Evolutionary conservation across 2,113 vertebrate genomes (phyloP), one percentile per base, ranked within the genome.

Genomic region (Cyprinodon variegatus): DNA sequence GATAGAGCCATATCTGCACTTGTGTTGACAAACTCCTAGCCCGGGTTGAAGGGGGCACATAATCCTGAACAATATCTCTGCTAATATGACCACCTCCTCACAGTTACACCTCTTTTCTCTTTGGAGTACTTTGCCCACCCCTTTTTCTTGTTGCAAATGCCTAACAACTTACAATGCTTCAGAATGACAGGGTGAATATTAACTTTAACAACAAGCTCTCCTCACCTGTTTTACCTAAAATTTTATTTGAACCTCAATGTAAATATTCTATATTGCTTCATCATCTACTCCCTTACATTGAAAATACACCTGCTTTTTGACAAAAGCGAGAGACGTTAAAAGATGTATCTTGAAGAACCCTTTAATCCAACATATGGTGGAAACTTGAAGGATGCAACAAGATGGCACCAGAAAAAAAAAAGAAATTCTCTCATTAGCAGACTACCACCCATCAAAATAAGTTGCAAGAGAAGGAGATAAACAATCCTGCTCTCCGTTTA

Each of bases 11-110:
- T 96, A 95, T 94, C 94, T 95, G 92, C 91, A 93, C 91, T 95
- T 95, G 93, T 95, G 93, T 95, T 96, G 96, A 97, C 95, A 96
- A 95, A 96, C 95, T 91, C 93, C 89, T 95, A 93, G 94, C 92
- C 92, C 91, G 91, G 92, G 93, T 94, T 93, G 90, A 94, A 93
- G 86, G 93, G 50, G 93, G 90, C 92, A 94, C 89, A 88, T 87
- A 87, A 95, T 96, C 95, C 94, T 95, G 95, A 96, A 92, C 95
- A 95, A 96, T 95, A 94, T 94, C 93, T 95, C 81, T 68, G 89
- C 92, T 94, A 94, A 92, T 92, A 86, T 87, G 91, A 88, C 90
- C 91, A 72, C 92, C 88, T 90, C 90, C 83, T 40, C 70, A 75
- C 78, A 46, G 84, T 70, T 68, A 83, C 83, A 43, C 57, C 85